These are phyloP conservation scores for Tenthredo mesomela DNA, from an alignment of 2,888 invertebrate species.

Conservation along the genomic window DNA sequence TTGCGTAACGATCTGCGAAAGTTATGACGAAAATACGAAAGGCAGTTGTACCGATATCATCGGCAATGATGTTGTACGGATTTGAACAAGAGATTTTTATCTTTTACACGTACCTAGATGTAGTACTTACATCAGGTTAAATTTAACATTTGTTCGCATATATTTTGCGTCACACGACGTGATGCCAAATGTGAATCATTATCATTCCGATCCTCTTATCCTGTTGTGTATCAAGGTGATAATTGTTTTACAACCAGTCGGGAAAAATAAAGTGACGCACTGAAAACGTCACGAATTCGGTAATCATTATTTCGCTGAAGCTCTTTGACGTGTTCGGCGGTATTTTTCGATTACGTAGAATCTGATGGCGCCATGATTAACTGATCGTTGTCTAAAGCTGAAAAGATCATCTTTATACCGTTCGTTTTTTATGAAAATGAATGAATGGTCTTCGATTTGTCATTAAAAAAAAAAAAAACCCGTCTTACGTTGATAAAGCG, in stretches of 20 bases:
- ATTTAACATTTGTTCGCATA: background rate
- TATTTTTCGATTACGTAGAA: background rate
- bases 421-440: background rate
- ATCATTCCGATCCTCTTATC: background rate
- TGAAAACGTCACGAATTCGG: background rate
- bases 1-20: background rate
- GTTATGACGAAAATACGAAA: background rate
- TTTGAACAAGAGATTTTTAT: background rate
- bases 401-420: background rate
- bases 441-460: background rate
- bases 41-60: background rate
- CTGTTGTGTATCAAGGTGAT: background rate
- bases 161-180: background rate
- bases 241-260: background rate
- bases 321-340: background rate
- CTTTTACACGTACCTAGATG: background rate
- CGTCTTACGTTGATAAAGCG: background rate
- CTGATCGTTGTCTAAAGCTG: background rate
- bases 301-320: background rate
- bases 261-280: slow-evolving; percentile 17
- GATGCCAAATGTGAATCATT: slow-evolving; percentile 21
- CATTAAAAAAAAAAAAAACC: background rate
- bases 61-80: background rate
- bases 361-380: background rate
- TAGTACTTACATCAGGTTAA: background rate